Evolutionary conservation across 2,113 vertebrate species (phyloP), one percentile per base, ranked within the genome.

Genomic region (Origma solitaria): DNA sequence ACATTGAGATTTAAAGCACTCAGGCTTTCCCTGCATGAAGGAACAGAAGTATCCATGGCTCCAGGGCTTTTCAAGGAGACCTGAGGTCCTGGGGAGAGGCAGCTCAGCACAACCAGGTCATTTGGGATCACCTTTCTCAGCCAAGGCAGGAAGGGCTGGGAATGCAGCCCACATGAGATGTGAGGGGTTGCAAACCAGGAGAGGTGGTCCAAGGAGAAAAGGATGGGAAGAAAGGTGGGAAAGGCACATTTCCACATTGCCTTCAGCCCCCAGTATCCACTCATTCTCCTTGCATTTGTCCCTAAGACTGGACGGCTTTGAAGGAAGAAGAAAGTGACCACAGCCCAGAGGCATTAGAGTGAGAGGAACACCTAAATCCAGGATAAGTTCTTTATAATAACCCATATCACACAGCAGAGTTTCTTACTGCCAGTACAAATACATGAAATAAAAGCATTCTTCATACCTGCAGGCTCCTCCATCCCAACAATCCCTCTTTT

Each of bases 401-500:
- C 37, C 35, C 21, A 5, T 21, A 75, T 61, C 66, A 77, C 53
- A 66, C 42, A 50, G 11, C 49, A 44, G 64, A 80, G n/a, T 53
- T 85, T 50, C 82, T 45, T 38, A 45, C 5, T 72, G 18, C 81
- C 78, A 87, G 24, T 47, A 35, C 16, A 94, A 75, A 57, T 20
- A 90, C 10, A 28, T 14, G 76, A 94, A 92, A 81, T 35, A 83
- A 81, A 95, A 58, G 64, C 69, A 83, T 50, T 54, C 82, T 66
- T 75, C 64, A n/a, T 14, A 94, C 92, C 88, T 90, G 81, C 8
- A 6, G 91, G 86, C 72, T 81, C 69, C 76, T 54, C 61, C 83
- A 78, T 77, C 56, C 80, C 84, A 90, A 78, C 94, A 95, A 96
- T 81, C 51, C 72, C 80, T 77, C 93, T 82, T 90, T 90, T 77